Evolutionary conservation across 2,113 vertebrate genomes (phyloP).

Genomic region (Pseudois nayaur): DNA sequence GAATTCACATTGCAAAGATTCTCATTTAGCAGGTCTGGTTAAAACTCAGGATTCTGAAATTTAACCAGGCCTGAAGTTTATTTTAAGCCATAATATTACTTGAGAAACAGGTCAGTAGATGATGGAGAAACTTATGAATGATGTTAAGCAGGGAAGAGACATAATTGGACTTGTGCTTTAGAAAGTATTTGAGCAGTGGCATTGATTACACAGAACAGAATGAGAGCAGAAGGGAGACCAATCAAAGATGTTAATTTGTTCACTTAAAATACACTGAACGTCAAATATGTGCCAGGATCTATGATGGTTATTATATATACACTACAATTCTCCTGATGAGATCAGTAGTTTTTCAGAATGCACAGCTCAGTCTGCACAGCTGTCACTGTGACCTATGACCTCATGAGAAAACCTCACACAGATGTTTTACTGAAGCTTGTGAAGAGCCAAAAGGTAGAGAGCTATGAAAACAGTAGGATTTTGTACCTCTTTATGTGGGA

Average conservation of each 20-base stretch:
- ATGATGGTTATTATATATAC: background rate
- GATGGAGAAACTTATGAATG: background rate
- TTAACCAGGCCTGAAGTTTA: background rate
- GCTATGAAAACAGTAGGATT: background rate
- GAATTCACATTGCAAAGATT: background rate
- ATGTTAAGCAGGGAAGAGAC: background rate
- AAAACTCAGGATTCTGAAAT: background rate
- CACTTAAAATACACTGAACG: background rate
- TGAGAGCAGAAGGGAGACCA: background rate
- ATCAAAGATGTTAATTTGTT: background rate
- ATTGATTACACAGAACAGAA: background rate
- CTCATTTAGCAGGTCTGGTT: background rate
- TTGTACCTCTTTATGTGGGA: background rate
- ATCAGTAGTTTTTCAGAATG: background rate
- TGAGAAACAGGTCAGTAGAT: background rate
- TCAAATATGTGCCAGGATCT: background rate
- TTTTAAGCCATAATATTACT: background rate
- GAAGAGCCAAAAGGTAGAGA: background rate
- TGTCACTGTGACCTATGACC: background rate
- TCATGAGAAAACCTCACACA: rapidly evolving
- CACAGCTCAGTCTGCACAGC: background rate
- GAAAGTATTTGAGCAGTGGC: background rate
- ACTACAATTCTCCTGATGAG: background rate
- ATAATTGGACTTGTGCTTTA: background rate
- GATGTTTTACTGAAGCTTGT: background rate